Evolutionary conservation across 2,113 vertebrate genomes (phyloP), one percentile per base, ranked within the genome.

Genomic region (Hucho hucho): DNA sequence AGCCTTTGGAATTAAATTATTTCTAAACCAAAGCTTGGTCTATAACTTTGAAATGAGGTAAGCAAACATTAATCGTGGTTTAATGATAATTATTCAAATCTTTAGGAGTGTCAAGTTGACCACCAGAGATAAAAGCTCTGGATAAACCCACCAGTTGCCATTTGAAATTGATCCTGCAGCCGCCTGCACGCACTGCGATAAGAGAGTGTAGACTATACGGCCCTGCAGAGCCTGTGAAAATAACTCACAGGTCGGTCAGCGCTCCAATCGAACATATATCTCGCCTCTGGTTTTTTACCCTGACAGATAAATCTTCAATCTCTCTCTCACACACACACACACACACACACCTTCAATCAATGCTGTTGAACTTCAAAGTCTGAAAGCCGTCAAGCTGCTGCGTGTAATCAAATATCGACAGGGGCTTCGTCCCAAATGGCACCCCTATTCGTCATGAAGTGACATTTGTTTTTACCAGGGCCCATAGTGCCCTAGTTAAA

Each of bases 321-420:
- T n/a, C n/a, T n/a, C n/a, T n/a, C n/a, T n/a, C n/a, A 32, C 32
- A 32, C 32, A 32, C 81, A 0, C 37, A 43, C 37, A 2, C 32
- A 9, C 32, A 37, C 37, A 43, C 37, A 43, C 37, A 43, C 14
- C 53, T 56, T 56, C 53, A 20, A 56, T 56, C 82, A 64, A 87
- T 90, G 86, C 70, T 75, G 75, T 89, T 76, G 81, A 84, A 79
- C 78, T 81, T 83, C 81, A 89, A 90, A 91, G 91, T 75, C 81
- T 89, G 80, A 85, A 79, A 83, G 75, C 59, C 79, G 68, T 73
- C 78, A 61, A 80, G 47, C 6, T 0, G 70, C 70, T 83, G 72
- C 63, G 66, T 87, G 77, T 89, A 90, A 92, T 91, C 90, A 90
- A 87, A 90, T 93, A 92, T 90, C 88, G 90, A 89, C 90, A 93